Conservation (phyloP, 2,113 vertebrate species). For the Solea senegalensis region DNA sequence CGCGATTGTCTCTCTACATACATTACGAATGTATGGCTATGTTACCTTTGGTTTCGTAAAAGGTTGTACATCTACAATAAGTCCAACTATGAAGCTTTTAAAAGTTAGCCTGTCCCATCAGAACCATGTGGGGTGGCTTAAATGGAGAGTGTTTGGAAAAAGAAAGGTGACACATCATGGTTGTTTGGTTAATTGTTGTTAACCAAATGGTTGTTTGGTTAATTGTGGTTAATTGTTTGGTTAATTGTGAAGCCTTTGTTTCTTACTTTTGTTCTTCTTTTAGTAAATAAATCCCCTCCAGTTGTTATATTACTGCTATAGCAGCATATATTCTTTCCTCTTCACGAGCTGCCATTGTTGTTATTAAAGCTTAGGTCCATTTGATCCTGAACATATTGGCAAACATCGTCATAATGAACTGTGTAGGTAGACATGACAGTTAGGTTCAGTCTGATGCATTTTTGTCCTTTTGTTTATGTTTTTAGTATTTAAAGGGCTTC, state of each 20-base stretch:
- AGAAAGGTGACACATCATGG: not conserved
- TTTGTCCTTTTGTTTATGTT: too few relatives aligned
- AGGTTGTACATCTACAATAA: not conserved
- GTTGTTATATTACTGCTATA: not conserved
- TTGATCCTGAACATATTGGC: not conserved
- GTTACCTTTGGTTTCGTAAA: constrained; percentile 12
- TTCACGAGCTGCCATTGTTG: not conserved
- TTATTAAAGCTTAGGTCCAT: not conserved
- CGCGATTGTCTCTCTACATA: constrained; percentile 1
- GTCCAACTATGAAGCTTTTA: not conserved
- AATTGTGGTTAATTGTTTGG: too few relatives aligned
- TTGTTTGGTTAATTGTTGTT: not conserved
- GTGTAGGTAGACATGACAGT: too few relatives aligned
- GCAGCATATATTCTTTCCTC: not conserved
- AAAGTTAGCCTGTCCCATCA: not conserved
- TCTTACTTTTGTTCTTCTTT: not conserved
- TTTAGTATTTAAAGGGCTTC: too few relatives aligned
- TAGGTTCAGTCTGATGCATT: too few relatives aligned
- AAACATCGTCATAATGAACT: not conserved
- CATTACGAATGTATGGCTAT: not conserved
- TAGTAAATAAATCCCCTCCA: not conserved
- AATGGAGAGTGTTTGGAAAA: not conserved
- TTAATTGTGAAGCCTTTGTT: not conserved
- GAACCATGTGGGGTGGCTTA: not conserved
- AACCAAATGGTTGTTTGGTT: too few relatives aligned